Conservation (phyloP, 1,140 invertebrate genomes). For the Eupeodes corollae region DNA sequence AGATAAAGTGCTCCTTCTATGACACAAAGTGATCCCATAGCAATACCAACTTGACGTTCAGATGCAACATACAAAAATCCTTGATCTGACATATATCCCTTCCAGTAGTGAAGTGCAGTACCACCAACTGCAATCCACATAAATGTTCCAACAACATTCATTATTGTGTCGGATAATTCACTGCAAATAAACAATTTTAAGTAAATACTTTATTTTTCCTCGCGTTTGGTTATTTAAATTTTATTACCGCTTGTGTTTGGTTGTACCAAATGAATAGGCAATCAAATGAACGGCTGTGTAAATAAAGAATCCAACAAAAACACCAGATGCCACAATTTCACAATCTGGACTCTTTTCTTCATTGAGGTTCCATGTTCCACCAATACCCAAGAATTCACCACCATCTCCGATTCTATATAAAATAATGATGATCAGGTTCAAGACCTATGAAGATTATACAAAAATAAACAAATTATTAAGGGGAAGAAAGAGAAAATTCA, state of each 20-base stretch:
- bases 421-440: conserved; percentile 69
- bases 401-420: conserved; percentile 70
- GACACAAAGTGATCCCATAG: conserved; percentile 64
- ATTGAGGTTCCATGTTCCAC: conserved; percentile 78
- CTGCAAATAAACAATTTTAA: conserved; percentile 39
- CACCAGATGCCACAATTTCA: conserved; percentile 73
- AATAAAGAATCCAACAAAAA: conserved; percentile 74
- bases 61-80: conserved; percentile 53
- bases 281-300: conserved; percentile 61
- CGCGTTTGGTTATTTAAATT: not conserved
- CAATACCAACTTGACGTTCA: conserved; percentile 64
- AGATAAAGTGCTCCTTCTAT: conserved; percentile 65
- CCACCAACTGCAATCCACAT: conserved; percentile 73
- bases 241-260: conserved; percentile 57
- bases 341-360: conserved; percentile 75
- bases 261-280: conserved; percentile 59
- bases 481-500: too few relatives aligned
- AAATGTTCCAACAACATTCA: conserved; percentile 74
- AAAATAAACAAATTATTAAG: not conserved
- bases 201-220: not conserved
- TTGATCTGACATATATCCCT: conserved; percentile 64
- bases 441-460: conserved; percentile 44
- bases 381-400: conserved; percentile 69
- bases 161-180: conserved; percentile 59
- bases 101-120: conserved; percentile 76